phyloP scores from a whole-genome alignment of 2,113 vertebrate genomes.

The Columba janthina region DNA sequence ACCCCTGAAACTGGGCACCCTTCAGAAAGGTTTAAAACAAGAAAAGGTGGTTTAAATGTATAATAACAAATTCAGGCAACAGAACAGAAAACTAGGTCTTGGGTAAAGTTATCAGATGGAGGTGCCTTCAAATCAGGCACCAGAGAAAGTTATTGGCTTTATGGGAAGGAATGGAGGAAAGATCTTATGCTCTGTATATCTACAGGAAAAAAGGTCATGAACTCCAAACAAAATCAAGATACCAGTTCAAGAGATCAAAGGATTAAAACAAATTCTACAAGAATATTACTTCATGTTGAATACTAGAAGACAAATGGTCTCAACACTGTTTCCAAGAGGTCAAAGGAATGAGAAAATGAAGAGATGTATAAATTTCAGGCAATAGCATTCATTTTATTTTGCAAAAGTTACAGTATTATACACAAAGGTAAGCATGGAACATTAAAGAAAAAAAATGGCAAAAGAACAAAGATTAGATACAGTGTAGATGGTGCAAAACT shows the following conservation, averaged over 20 bases:
- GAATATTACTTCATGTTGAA: neutral
- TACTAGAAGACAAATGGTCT: neutral
- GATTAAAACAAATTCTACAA: neutral
- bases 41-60: neutral
- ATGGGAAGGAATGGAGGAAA: neutral
- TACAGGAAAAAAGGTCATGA: neutral
- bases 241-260: neutral
- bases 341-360: neutral
- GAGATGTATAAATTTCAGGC: neutral
- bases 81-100: neutral
- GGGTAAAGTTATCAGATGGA: neutral
- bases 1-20: neutral
- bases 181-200: neutral
- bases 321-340: neutral
- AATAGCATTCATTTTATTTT: neutral
- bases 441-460: neutral
- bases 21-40: neutral
- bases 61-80: neutral
- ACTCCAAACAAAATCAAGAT: neutral
- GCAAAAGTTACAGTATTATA: neutral
- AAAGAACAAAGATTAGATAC: neutral
- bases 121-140: neutral
- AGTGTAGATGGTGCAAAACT: neutral
- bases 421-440: neutral
- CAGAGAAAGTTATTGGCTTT: neutral